Base-by-base conservation (phyloP, 2,113 vertebrate genomes). In the Crocuta crocuta region DNA sequence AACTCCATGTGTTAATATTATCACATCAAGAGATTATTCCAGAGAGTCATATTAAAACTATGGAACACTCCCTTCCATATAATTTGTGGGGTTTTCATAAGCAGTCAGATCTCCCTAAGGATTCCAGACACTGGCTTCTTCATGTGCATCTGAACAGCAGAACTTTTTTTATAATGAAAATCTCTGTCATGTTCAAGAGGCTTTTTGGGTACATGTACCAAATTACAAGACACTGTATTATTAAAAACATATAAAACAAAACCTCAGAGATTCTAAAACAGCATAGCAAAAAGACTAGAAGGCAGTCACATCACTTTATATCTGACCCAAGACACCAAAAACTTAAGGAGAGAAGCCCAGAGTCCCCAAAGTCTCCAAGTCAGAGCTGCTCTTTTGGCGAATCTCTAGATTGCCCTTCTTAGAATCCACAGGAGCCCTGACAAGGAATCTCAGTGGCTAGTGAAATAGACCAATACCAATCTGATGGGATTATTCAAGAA, bases 61-160 rank as follows among this genome's bases (percentile, higher is more conserved):
- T 95, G 66, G 68, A 65, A 79, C 10, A 95, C 4, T 80, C 87
- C 5, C 21, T 92, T 82, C 24, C 73, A 68, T 73, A 82, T n/a
- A 79, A 82, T 50, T 66, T 91, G 79, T 24, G 88, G 31, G 84
- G 63, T 74, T 92, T 96, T 93, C 53, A 93, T 43, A 26, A 95
- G 61, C 66, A 95, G 81, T 90, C 53, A 63, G 68, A 53, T 61
- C 10, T 83, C 71, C 26, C 35, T 39, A 11, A 61, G 93, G 83
- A 89, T 74, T 70, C 74, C 48, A 79, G 79, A 12, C 33, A 35
- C 1, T 90, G 43, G 4, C 39, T 92, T 81, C 61, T 91, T 15
- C 1, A n/a, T 35, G 28, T 63, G 28, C 45, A 66, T 93, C 24
- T 76, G 88, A 66, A 33, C n/a, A 61, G 86, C 58, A 76, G 39